Evolutionary conservation across 1,140 invertebrate genomes (phyloP).

Genomic region (Bombus confusus): DNA sequence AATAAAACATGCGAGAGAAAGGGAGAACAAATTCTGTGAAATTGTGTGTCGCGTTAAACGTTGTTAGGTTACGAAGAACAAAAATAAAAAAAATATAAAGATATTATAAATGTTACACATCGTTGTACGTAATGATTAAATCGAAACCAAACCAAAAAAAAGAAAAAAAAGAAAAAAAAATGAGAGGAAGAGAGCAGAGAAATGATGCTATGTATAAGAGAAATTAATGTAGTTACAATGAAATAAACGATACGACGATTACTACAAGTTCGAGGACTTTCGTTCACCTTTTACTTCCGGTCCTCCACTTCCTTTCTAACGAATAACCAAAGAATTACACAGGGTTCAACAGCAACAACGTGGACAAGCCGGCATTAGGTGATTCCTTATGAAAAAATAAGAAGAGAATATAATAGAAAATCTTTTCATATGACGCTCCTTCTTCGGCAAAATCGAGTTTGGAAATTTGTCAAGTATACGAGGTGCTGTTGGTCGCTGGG

Average conservation of each 20-base stretch:
- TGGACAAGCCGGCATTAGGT: accelerated
- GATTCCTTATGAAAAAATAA: too few species aligned
- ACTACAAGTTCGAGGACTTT: slow-evolving; percentile 8
- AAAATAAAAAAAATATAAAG: slow-evolving; percentile 52
- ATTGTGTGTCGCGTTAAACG: slow-evolving; percentile 78
- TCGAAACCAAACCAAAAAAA: slow-evolving; percentile 40
- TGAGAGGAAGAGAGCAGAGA: slow-evolving; percentile 30
- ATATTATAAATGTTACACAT: slow-evolving; percentile 81
- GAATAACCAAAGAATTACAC: background rate
- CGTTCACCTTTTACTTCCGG: too few species aligned
- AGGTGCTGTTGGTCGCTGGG: too few species aligned
- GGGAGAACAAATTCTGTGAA: slow-evolving; percentile 44
- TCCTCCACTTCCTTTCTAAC: background rate
- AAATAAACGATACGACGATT: slow-evolving; percentile 67
- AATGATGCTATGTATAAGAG: slow-evolving; percentile 63
- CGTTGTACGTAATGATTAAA: slow-evolving; percentile 80
- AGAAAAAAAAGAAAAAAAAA: slow-evolving; percentile 10
- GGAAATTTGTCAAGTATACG: too few species aligned
- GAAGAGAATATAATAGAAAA: too few species aligned
- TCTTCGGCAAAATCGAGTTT: too few species aligned
- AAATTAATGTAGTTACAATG: slow-evolving; percentile 73
- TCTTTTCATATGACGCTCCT: too few species aligned
- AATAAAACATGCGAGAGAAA: slow-evolving; percentile 9
- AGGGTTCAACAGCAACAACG: too few species aligned
- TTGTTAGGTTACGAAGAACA: slow-evolving; percentile 76